Evolutionary conservation across 2,888 invertebrate genomes (phyloP).

Genomic region (Drosophila paucipuncta): DNA sequence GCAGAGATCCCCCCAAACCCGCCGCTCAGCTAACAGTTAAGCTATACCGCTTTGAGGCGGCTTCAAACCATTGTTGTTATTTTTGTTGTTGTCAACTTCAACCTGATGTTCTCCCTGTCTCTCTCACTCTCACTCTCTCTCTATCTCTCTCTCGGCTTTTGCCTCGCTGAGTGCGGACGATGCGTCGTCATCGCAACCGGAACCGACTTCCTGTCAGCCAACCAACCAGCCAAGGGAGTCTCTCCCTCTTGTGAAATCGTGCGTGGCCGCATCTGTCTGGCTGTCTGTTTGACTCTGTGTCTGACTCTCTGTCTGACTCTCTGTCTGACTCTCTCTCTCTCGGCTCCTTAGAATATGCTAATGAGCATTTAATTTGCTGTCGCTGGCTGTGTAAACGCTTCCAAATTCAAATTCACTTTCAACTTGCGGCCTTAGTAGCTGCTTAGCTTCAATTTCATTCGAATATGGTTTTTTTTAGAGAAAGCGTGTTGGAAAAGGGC

Average conservation of each 20-base stretch:
- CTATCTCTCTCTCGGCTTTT: neutral
- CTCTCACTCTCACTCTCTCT: neutral
- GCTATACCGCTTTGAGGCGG: constrained; percentile 28
- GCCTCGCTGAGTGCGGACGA: constrained; percentile 3
- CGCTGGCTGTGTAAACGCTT: constrained; percentile 55
- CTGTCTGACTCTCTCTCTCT: constrained; percentile 6
- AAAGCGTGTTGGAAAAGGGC: fast-evolving
- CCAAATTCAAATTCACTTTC: constrained; percentile 67
- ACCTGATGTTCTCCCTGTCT: constrained; percentile 1
- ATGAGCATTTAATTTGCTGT: constrained; percentile 69
- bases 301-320: constrained; percentile 4
- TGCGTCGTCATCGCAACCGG: constrained; percentile 33
- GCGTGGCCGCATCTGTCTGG: constrained; percentile 42
- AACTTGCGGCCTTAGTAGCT: constrained; percentile 61
- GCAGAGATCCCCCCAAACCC: neutral
- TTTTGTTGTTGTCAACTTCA: constrained; percentile 43
- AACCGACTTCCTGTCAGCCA: constrained; percentile 44
- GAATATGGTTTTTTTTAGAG: constrained; percentile 33
- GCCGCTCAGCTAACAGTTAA: constrained; percentile 11
- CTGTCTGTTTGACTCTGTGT: neutral
- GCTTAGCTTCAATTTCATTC: constrained; percentile 66
- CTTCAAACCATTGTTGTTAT: constrained; percentile 24
- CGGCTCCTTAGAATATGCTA: constrained; percentile 65
- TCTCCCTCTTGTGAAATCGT: constrained; percentile 37
- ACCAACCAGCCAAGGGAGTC: constrained; percentile 24